These are phyloP conservation scores for Vimba vimba DNA, from an alignment of 2,113 vertebrate species.

Conservation along the genomic window DNA sequence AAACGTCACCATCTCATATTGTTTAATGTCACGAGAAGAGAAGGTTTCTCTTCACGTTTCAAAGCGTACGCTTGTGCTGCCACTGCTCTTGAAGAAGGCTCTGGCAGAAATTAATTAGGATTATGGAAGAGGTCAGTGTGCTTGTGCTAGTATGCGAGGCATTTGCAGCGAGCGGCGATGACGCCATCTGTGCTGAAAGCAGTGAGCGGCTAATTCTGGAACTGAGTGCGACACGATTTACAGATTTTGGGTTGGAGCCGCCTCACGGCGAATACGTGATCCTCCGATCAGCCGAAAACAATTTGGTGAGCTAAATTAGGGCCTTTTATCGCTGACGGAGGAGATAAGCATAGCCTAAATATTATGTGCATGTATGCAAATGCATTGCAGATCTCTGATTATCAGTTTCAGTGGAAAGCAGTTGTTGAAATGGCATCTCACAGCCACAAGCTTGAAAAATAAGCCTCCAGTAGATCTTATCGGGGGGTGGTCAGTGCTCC, in stretches of 20 bases:
- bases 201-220: slow-evolving; percentile 79
- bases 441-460: slow-evolving; percentile 60
- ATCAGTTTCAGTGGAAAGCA: slow-evolving; percentile 65
- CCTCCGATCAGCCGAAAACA: slow-evolving; percentile 50
- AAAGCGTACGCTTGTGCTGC: slow-evolving; percentile 62
- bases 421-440: slow-evolving; percentile 55
- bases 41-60: slow-evolving; percentile 27
- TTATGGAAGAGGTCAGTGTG: slow-evolving; percentile 79
- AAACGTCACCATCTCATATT: background rate
- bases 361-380: slow-evolving; percentile 4
- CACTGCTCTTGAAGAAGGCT: slow-evolving; percentile 67
- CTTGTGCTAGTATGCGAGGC: slow-evolving; percentile 74
- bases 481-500: slow-evolving; percentile 47
- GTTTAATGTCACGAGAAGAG: slow-evolving; percentile 27
- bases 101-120: slow-evolving; percentile 79
- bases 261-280: slow-evolving; percentile 60
- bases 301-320: slow-evolving; percentile 60
- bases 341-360: slow-evolving; percentile 13
- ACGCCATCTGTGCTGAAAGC: slow-evolving; percentile 77
- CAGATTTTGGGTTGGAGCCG: slow-evolving; percentile 67
- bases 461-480: slow-evolving; percentile 62
- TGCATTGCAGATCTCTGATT: slow-evolving; percentile 52
- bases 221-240: slow-evolving; percentile 66
- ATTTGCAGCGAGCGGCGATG: slow-evolving; percentile 71
- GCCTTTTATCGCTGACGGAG: slow-evolving; percentile 23